Percentiles rank a stretch among this genome's conserved stretches.
Conservation (phyloP, 2,113 vertebrate genomes). For the Thomomys bottae region DNA sequence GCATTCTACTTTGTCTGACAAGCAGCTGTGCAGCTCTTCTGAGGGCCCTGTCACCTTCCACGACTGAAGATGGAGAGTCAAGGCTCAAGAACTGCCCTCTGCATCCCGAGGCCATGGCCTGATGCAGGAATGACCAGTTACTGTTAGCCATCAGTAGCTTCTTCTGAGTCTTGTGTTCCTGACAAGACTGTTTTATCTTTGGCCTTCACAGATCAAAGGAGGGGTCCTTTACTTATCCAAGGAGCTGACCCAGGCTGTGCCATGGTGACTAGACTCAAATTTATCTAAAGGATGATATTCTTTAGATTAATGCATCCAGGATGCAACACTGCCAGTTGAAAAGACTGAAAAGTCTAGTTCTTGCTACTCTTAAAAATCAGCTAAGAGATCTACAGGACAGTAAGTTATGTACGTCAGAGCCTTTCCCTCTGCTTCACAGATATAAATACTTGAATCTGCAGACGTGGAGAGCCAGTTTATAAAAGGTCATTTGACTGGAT, state of each 20-base stretch:
- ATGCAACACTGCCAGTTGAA: background rate
- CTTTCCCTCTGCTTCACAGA: background rate
- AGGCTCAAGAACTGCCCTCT: background rate
- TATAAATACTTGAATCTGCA: background rate
- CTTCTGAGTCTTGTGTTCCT: background rate
- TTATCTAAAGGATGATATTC: background rate
- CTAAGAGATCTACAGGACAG: constrained; percentile 13
- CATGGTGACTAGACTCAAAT: background rate
- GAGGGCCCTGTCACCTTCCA: background rate
- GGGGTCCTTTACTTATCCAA: background rate
- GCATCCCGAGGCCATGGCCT: background rate
- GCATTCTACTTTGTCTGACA: background rate
- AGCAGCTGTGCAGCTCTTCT: background rate
- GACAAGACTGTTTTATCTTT: background rate
- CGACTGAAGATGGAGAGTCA: accelerated
- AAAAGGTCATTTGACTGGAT: background rate
- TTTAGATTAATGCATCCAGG: background rate
- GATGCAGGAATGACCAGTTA: accelerated
- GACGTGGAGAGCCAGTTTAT: background rate
- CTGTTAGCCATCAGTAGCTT: background rate
- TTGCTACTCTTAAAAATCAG: background rate
- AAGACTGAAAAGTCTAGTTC: background rate
- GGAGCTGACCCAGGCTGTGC: background rate
- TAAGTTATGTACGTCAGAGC: background rate
- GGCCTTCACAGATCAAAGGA: accelerated